phyloP scores from a whole-genome alignment of 2,888 invertebrate genomes.

The Diplolepis rosae region DNA sequence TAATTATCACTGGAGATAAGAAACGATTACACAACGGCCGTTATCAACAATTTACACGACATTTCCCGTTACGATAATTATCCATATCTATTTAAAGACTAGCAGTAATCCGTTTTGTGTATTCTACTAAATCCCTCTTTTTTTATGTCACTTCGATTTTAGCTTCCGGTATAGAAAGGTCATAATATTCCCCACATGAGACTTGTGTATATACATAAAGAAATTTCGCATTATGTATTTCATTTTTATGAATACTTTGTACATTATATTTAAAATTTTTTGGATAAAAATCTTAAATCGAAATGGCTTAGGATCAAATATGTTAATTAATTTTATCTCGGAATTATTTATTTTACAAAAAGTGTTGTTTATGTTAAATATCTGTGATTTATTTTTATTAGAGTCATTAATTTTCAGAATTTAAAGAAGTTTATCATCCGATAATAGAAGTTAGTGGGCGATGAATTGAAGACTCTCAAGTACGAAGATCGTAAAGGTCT shows the following conservation, averaged over 20 bases:
- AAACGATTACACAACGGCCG: conserved; percentile 39
- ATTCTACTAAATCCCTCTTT: conserved; percentile 22
- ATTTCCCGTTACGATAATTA: conserved; percentile 48
- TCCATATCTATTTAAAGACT: conserved; percentile 42
- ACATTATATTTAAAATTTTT: neutral
- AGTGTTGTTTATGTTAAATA: no score
- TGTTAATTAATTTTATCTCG: no score
- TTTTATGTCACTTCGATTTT: neutral
- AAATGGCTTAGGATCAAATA: no score
- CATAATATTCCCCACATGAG: neutral
- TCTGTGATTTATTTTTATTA: neutral
- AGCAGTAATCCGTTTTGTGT: conserved; percentile 16
- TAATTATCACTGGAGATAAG: conserved; percentile 25
- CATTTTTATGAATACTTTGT: neutral
- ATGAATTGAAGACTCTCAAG: neutral
- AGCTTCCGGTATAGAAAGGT: conserved; percentile 20
- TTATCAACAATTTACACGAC: conserved; percentile 43
- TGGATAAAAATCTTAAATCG: no score
- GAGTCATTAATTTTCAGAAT: neutral
- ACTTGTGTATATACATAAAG: neutral
- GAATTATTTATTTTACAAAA: no score
- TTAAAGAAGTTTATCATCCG: neutral
- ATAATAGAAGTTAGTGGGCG: neutral
- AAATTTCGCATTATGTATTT: neutral
- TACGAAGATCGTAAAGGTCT: conserved; percentile 38